A percentile compares a stretch with the other conserved stretches of the same genome.
phyloP scores from a whole-genome alignment of 2,888 invertebrate genomes.

The Cremastinae sp. region DNA sequence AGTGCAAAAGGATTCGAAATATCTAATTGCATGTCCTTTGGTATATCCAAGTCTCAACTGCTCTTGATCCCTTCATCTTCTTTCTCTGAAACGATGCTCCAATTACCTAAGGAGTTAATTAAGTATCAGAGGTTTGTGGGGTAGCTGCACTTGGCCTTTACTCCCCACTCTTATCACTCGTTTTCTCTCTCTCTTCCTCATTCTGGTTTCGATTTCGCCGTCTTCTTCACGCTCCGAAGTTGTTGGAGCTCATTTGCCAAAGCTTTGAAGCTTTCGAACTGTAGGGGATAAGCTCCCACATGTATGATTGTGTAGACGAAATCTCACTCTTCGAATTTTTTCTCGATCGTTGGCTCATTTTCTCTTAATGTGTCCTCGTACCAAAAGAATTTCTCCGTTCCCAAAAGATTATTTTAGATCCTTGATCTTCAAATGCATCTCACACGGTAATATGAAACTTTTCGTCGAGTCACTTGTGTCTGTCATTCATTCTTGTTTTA shows the following conservation, averaged over 20 bases:
- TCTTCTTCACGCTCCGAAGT: constrained; percentile 39
- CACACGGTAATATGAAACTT: too few species aligned
- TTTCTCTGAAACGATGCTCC: constrained; percentile 45
- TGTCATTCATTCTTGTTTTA: too few species aligned
- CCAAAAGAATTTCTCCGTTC: not conserved
- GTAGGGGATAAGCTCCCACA: not conserved
- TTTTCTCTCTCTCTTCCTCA: constrained; percentile 34
- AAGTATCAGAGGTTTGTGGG: constrained; percentile 48
- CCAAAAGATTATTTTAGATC: too few species aligned
- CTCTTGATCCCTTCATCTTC: constrained; percentile 16
- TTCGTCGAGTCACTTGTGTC: too few species aligned
- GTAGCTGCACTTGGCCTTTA: constrained; percentile 42
- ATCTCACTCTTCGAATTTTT: not conserved
- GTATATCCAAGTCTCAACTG: constrained; percentile 25
- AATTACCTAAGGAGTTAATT: constrained; percentile 61
- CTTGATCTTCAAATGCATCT: too few species aligned
- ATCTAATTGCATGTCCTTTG: constrained; percentile 30
- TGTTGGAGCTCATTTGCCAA: constrained; percentile 35
- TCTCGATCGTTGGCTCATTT: too few species aligned
- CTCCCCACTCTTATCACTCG: constrained; percentile 9
- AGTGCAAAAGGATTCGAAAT: constrained; percentile 14
- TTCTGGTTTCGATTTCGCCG: constrained; percentile 30
- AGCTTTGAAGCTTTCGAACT: constrained; percentile 22
- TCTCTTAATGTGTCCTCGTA: not conserved
- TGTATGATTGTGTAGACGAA: constrained; percentile 5